phyloP scores from a whole-genome alignment of 2,113 vertebrate genomes.

The Micronycteris hirsuta region DNA sequence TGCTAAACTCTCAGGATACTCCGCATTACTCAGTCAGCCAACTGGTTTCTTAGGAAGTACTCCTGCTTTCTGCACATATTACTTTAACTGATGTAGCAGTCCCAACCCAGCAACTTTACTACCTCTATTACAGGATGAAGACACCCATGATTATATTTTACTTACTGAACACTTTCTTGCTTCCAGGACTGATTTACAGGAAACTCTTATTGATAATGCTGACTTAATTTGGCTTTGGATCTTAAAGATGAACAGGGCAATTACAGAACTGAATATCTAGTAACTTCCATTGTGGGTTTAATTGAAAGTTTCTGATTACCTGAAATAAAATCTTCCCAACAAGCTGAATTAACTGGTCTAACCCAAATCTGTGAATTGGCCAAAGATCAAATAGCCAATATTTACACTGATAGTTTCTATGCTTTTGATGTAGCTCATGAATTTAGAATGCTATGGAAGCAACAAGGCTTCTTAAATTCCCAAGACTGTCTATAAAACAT shows the following conservation, averaged over 20 bases:
- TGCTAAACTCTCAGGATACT: not conserved
- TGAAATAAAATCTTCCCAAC: not conserved
- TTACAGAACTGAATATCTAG: not conserved
- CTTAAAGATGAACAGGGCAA: not conserved
- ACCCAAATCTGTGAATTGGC: not conserved
- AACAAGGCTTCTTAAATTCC: not conserved
- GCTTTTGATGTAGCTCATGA: not conserved
- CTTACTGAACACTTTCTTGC: not conserved
- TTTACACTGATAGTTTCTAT: not conserved
- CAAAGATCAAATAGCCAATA: not conserved
- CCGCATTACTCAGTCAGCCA: not conserved
- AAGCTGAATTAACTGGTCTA: not conserved
- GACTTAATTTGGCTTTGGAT: not conserved
- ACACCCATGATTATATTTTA: not conserved
- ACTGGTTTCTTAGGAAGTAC: not conserved
- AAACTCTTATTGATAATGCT: not conserved
- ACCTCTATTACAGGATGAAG: not conserved
- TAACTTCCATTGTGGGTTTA: not conserved
- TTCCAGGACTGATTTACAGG: not conserved
- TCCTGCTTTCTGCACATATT: not conserved
- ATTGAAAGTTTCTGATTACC: not conserved
- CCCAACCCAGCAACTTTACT: not conserved
- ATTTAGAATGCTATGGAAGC: not conserved
- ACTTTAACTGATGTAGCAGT: not conserved
- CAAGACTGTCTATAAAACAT: not conserved